Evolutionary conservation across 1,140 invertebrate genomes (phyloP), one percentile per base, ranked within the genome.

Genomic region (Drosophila parvula): DNA sequence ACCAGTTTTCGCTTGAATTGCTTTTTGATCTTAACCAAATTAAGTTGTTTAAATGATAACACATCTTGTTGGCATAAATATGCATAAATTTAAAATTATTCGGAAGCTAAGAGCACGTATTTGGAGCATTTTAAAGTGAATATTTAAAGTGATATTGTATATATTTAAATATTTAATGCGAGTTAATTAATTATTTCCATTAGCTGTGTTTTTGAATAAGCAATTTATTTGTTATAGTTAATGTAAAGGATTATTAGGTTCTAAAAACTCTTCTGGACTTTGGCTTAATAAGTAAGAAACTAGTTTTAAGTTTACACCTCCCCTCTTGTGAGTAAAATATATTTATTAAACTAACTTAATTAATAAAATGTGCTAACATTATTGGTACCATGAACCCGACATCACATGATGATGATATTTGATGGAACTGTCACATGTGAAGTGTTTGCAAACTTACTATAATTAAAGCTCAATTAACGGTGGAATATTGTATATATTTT

Each of bases 381-480:
- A 5, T 22, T 12, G 32, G 11, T 34, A 51, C 30, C 30, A 12
- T 38, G 50, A n/a, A 30, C 47, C 47, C 50, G 22, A 28, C 27
- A 53, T 65, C n/a, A 16, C 16, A 32, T 71, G 50, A 58, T 51
- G 56, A n/a, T n/a, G n/a, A n/a, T n/a, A n/a, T n/a, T n/a, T 56
- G 53, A 58, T 48, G 53, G 41, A 40, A 45, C 56, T 50, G 71
- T 75, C 60, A 76, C 74, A 75, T 65, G 71, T 65, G 14, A 36
- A 58, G 57, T 45, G 58, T 40, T 57, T 57, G 55, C 45, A 34
- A 53, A 60, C 30, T 60, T 77, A 47, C 44, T 71, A 64, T 43
- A 67, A 61, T 61, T 74, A 51, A 70, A 27, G 22, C 48, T 63
- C 57, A 79, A 84, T 79, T 77, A 64, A 60, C 65, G 61, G 30